phyloP scores from a whole-genome alignment of 2,888 invertebrate species.

The Rhagophthalmus giganteus region DNA sequence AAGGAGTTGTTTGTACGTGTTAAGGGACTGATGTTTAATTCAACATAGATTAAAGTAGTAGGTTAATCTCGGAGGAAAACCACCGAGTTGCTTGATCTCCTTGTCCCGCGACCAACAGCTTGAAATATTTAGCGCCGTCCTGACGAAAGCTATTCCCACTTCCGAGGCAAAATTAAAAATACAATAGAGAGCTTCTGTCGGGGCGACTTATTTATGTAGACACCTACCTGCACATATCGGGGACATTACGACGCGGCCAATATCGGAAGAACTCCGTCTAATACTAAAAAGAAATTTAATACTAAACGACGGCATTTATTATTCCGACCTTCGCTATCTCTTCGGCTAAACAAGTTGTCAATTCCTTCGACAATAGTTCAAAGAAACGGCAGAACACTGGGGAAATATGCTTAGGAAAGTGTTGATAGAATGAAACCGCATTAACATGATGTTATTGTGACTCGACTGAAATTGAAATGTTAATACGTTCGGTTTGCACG shows the following conservation, averaged over 20 bases:
- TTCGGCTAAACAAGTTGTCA: slow-evolving; percentile 44
- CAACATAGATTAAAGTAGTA: slow-evolving; percentile 49
- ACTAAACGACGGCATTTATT: slow-evolving; percentile 21
- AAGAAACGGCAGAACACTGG: slow-evolving; percentile 55
- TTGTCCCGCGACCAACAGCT: slow-evolving; percentile 28
- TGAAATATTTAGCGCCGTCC: slow-evolving; percentile 42
- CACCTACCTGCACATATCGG: slow-evolving; percentile 2
- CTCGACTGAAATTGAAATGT: slow-evolving; percentile 53
- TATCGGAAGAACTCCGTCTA: too few species aligned
- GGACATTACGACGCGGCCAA: too few species aligned
- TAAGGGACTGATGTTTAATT: slow-evolving; percentile 47
- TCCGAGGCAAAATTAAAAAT: slow-evolving; percentile 45
- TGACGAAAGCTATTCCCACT: slow-evolving; percentile 42
- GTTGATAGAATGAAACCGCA: slow-evolving; percentile 42
- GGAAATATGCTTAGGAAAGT: slow-evolving; percentile 54
- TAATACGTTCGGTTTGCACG: slow-evolving; percentile 42
- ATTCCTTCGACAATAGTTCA: slow-evolving; percentile 53
- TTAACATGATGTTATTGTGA: slow-evolving; percentile 53
- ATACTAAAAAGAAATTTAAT: slow-evolving; percentile 11
- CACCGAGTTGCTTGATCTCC: slow-evolving; percentile 25
- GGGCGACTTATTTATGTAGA: too few species aligned
- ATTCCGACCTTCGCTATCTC: slow-evolving; percentile 24
- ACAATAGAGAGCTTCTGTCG: slow-evolving; percentile 28
- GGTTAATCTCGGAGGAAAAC: slow-evolving; percentile 45
- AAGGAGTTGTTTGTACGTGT: slow-evolving; percentile 40